A percentile compares a stretch with the other conserved stretches of the same genome.
Conservation (phyloP, 2,888 invertebrate genomes). For the Microctonus aethiopoides region DNA sequence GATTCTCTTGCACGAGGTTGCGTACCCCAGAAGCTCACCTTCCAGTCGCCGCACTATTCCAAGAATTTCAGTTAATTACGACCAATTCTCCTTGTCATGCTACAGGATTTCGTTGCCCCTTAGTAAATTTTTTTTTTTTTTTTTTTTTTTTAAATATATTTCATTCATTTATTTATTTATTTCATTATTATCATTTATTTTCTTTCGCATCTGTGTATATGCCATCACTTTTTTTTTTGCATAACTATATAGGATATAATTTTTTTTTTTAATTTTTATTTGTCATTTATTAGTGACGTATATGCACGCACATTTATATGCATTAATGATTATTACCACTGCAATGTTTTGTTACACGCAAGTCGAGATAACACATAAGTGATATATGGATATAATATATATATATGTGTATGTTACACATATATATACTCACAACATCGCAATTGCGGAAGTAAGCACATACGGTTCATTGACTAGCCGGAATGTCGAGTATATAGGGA, state of each 20-base stretch:
- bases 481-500: slow-evolving; percentile 35
- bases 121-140: background rate
- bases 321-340: background rate
- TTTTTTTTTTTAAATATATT: background rate
- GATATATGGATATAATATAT: background rate
- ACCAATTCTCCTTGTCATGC: slow-evolving; percentile 34
- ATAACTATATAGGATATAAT: too few species aligned
- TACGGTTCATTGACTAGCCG: slow-evolving; percentile 46
- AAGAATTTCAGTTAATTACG: slow-evolving; percentile 40
- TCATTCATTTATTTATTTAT: background rate
- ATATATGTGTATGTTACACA: background rate
- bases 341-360: background rate
- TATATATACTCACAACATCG: background rate
- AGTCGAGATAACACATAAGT: background rate
- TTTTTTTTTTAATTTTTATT: too few species aligned
- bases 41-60: slow-evolving; percentile 34
- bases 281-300: too few species aligned
- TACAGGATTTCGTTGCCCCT: slow-evolving; percentile 5
- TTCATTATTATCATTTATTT: too few species aligned
- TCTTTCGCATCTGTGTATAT: too few species aligned
- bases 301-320: background rate
- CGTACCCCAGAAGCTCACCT: slow-evolving; percentile 40
- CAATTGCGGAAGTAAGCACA: slow-evolving; percentile 33
- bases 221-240: too few species aligned
- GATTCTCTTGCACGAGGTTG: slow-evolving; percentile 40